Conservation (phyloP, 2,113 vertebrate species). For the Thunnus maccoyii region DNA sequence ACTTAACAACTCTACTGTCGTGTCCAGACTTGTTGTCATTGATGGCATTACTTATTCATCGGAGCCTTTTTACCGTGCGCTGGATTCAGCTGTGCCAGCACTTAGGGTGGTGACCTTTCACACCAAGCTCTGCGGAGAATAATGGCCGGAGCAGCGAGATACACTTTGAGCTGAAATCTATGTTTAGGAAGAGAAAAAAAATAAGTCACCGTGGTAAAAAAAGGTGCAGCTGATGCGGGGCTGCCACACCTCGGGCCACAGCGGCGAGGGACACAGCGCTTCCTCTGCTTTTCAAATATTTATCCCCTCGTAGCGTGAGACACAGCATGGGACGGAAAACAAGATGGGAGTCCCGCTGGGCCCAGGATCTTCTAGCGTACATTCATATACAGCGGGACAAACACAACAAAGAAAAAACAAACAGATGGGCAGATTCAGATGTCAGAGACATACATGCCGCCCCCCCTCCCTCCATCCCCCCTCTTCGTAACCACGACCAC, state of each 20-base stretch:
- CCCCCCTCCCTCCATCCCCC: neutral
- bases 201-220: conserved; percentile 24
- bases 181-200: conserved; percentile 28
- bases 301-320: conserved; percentile 66
- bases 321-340: conserved; percentile 67
- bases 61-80: conserved; percentile 48
- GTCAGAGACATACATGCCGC: conserved; percentile 22
- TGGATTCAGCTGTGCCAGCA: conserved; percentile 61
- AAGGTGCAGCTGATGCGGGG: conserved; percentile 52
- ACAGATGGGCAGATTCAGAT: conserved; percentile 57
- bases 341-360: conserved; percentile 64
- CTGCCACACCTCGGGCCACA: conserved; percentile 33
- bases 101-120: conserved; percentile 74
- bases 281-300: conserved; percentile 81
- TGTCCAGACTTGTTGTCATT: conserved; percentile 59
- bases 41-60: conserved; percentile 69
- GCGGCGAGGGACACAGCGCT: conserved; percentile 51
- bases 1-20: conserved; percentile 61
- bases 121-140: conserved; percentile 51
- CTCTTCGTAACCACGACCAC: conserved; percentile 15
- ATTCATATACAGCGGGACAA: conserved; percentile 53
- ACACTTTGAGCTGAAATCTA: conserved; percentile 50
- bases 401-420: conserved; percentile 47
- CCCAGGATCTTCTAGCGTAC: conserved; percentile 47
- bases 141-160: conserved; percentile 40